Evolutionary conservation across 2,797 vertebrate species (phyloP), one percentile per base, ranked within the genome.

Genomic region (Lepus oiostolus): DNA sequence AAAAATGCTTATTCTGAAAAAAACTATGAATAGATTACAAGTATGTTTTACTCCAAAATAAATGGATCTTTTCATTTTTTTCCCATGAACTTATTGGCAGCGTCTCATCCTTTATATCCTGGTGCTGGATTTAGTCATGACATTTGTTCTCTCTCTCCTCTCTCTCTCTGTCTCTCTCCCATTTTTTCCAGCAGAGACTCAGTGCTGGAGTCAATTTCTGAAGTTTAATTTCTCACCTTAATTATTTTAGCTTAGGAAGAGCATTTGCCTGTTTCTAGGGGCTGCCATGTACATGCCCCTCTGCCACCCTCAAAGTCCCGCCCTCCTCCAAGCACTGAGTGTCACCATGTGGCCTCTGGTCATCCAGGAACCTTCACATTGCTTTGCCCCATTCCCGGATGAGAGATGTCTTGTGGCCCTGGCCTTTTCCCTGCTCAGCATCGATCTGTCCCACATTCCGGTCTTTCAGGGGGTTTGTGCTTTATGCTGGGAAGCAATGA

Each of bases 181-280:
- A 68, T 76, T 85, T 85, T 62, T 68, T 58, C 50, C 42, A 92
- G 14, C 58, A 77, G 42, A 93, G 24, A 91, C 90, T 71, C 86
- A 96, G 76, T 82, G 26, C 30, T 1, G 0, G 0, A 54, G 54
- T 91, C 91, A 8, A 50, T 94, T 85, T 94, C 16, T 19, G 1
- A 85, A 71, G 54, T 62, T 82, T 16, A 83, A 3, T 79, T 85
- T 90, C 67, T 93, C n/a, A 93, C 7, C 50, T 93, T 70, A 86
- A 65, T 17, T 68, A 54, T 93, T 79, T n/a, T 32, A 58, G 22
- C 47, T 65, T 63, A 85, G 82, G 72, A 75, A 47, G 65, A 92
- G 68, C 35, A 52, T 93, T 85, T 88, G 63, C 72, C 67, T 85
- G 52, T 85, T 90, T 79, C 72, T 63, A 89, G 22, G 22, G 38